Evolutionary conservation across 2,113 vertebrate genomes (phyloP).

Genomic region (Heliornis fulica): DNA sequence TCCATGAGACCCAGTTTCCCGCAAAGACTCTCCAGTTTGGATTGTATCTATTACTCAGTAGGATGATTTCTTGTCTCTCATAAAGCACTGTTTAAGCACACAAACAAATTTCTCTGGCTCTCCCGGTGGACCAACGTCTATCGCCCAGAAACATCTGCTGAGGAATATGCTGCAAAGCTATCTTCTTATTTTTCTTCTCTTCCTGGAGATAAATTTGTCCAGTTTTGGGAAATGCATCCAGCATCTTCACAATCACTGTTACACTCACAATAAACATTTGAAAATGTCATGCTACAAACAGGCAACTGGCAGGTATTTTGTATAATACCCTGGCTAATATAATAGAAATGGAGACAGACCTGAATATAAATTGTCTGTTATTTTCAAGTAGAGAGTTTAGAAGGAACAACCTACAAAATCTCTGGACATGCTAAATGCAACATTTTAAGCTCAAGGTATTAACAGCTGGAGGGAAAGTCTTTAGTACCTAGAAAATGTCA

Average conservation of each 20-base stretch:
- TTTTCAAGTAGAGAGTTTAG: background rate
- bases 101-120: slow-evolving; percentile 21
- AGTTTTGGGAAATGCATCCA: slow-evolving; percentile 15
- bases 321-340: background rate
- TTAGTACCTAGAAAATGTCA: background rate
- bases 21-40: background rate
- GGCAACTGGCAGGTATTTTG: background rate
- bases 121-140: slow-evolving; percentile 25
- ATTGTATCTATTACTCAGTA: background rate
- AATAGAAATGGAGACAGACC: background rate
- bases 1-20: background rate
- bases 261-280: background rate
- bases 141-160: slow-evolving; percentile 56
- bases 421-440: background rate
- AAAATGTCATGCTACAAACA: background rate
- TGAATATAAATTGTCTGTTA: background rate
- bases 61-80: background rate
- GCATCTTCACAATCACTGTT: background rate
- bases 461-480: background rate
- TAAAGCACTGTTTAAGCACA: slow-evolving; percentile 4
- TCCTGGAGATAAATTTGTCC: slow-evolving; percentile 17
- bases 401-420: background rate
- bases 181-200: background rate
- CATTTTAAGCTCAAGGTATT: background rate
- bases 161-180: background rate